Percentiles rank a stretch among this genome's conserved stretches.
These are phyloP conservation scores for Pomatostomus ruficeps DNA, from an alignment of 2,113 vertebrate genomes.

Conservation along the genomic window DNA sequence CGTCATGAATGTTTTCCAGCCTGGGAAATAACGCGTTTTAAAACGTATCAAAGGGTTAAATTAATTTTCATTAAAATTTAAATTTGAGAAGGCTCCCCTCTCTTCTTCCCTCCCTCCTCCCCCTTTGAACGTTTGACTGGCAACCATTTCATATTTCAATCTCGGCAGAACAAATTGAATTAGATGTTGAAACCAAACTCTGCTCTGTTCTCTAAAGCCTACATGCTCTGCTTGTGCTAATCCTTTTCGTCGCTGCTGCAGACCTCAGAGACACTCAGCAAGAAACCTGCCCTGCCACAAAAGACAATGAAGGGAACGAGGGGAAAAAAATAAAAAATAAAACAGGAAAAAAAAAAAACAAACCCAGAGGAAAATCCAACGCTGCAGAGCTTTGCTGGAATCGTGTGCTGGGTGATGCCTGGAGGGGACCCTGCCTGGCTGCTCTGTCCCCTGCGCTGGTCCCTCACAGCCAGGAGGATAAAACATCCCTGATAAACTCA, in stretches of 20 bases:
- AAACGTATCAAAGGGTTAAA: constrained; percentile 70
- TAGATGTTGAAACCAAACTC: constrained; percentile 76
- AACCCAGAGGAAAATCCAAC: background rate
- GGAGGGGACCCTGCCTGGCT: background rate
- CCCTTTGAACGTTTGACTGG: constrained; percentile 76
- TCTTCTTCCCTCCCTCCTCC: constrained; percentile 7
- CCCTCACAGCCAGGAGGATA: background rate
- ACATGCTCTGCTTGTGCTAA: constrained; percentile 67
- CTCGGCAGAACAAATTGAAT: constrained; percentile 84
- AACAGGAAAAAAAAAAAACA: background rate
- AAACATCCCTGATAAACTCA: background rate
- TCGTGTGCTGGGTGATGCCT: background rate
- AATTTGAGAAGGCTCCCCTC: constrained; percentile 64
- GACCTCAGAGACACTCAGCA: constrained; percentile 29
- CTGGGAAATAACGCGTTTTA: background rate
- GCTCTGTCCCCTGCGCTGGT: background rate
- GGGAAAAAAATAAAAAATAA: background rate
- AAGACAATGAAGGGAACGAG: constrained; percentile 26
- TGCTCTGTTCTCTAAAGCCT: constrained; percentile 72
- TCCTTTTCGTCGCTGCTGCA: constrained; percentile 53
- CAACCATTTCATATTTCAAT: constrained; percentile 82
- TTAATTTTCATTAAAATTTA: constrained; percentile 75
- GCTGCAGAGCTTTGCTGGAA: background rate
- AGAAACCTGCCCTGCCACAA: constrained; percentile 39
- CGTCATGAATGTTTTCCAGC: background rate